Evolutionary conservation across 2,113 vertebrate species (phyloP), one percentile per base, ranked within the genome.

Genomic region (Larimichthys polyactis): DNA sequence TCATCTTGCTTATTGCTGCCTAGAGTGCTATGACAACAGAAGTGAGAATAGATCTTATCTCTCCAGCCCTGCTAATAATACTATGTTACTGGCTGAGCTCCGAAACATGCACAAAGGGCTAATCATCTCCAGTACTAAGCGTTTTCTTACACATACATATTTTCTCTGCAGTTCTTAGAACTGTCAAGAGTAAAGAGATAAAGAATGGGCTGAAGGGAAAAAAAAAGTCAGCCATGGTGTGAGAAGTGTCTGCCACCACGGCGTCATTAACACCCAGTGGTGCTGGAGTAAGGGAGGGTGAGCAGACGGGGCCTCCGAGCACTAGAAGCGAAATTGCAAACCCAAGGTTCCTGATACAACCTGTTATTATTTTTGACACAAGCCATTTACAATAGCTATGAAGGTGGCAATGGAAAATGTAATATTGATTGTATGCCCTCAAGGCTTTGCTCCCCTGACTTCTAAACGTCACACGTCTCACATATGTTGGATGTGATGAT

Each of bases 311-410:
- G 93, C 91, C 92, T 94, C 92, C 78, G 8, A 94, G 93, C 91
- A 85, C 92, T 84, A 89, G 87, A 88, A 94, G 89, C 81, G 83
- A 95, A 95, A 95, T 95, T 95, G 95, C 95, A 94, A 95, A 95
- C 93, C 94, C 93, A 95, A 94, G 95, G 94, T 96, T 96, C 90
- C 94, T 93, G 94, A 96, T 95, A 94, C 93, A 94, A 94, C 93
- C 94, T 95, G 95, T 95, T 96, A 96, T 96, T 95, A 95, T 95
- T 96, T 96, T 95, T 95, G 95, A 95, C 95, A 96, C 94, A 94
- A 96, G 94, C 94, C 95, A 95, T 96, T 96, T 96, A 96, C 95
- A 96, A 95, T 94, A 92, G 94, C 95, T 93, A 94, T 93, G 94
- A 95, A 95, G 95, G 95, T 96, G 95, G 95, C 94, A 91, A 95